Evolutionary conservation across 1,140 invertebrate species (phyloP), one percentile per base, ranked within the genome.

Genomic region (Tetragnatha versicolor): DNA sequence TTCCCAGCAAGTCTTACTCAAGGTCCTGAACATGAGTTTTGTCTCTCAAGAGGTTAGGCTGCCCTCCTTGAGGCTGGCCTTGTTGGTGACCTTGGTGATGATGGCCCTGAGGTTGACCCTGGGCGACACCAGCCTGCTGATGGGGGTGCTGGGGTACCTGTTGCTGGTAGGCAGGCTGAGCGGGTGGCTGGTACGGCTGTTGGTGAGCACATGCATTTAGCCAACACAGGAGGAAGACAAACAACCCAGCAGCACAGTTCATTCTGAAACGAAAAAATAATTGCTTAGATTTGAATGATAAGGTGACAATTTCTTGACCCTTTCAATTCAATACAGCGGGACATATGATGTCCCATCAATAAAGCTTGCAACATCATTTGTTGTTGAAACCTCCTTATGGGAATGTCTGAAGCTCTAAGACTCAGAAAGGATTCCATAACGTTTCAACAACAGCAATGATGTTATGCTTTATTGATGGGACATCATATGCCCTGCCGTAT

Each of bases 1-100:
- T n/a, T n/a, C n/a, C n/a, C n/a, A n/a, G n/a, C 4, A 66, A 63
- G 17, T 77, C 75, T 58, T 81, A 82, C 82, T 82, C 81, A 79
- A 79, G 81, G 66, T 83, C 82, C 63, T 83, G 81, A 49, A 80
- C 73, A 61, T 81, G 82, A 37, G 79, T 58, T 66, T 82, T 81
- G 49, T 82, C 81, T 51, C 79, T 65, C 5, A 83, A 45, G 60
- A 79, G 35, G 53, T 81, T 79, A 25, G 69, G 76, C 20, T 79
- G 78, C 4, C 20, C 51, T 10, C 49, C 49, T 37, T 63, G 72
- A 31, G 29, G 72, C 14, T 45, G 47, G 20, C 12, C 27, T 20
- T 7, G 22, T 29, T 53, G 81, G 20, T 22, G 55, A 27, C 25
- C 69, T 22, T 79, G 66, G 7, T 27, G 25, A 25, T 10, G n/a